Evolutionary conservation across 23 tunicate genomes (phyloP), one percentile per base, ranked within the genome.

Genomic region (Phallusia fumigata): DNA sequence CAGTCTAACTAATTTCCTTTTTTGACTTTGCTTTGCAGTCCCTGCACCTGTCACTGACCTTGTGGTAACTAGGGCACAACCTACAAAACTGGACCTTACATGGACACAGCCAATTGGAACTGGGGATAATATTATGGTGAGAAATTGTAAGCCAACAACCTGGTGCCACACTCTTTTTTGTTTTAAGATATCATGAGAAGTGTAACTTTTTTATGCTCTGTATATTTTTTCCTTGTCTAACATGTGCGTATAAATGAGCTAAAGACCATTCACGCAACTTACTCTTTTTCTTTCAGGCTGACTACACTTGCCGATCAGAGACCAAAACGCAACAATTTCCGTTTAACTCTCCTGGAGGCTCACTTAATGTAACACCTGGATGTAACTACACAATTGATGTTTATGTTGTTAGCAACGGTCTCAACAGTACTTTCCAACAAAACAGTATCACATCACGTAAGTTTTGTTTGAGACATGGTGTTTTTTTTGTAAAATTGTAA

Each of bases 371-470:
- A 0, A 24, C 26, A 81, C 84, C 84, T 65, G 84, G 84, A 21
- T 36, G 34, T 33, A 81, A 81, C 58, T 81, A 81, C 77, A 81
- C 84, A n/a, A 52, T 81, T 19, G 52, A 26, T 3, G 52, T 81
- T 22, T 13, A 52, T 74, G 79, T 77, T 35, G 36, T 30, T n/a
- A 28, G 35, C 49, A 35, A 35, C 77, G 15, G 69, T 12, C 45
- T 83, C 0, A 15, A 36, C 16, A 65, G 76, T 76, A 58, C 33
- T 1, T 24, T 58, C 16, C 15, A 58, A 58, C 11, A 58, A 6
- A 58, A 13, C 69, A 22, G 3, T 6, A 58, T 58, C 13, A 58
- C 69, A 58, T 6, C 28, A 5, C 32, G 44, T 33, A 74, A 74
- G 78, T 35, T 47, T 44, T 35, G 30, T 58, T 58, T 40, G 47